Conservation (phyloP, 1,140 invertebrate genomes). For the Eumaeus atala region DNA sequence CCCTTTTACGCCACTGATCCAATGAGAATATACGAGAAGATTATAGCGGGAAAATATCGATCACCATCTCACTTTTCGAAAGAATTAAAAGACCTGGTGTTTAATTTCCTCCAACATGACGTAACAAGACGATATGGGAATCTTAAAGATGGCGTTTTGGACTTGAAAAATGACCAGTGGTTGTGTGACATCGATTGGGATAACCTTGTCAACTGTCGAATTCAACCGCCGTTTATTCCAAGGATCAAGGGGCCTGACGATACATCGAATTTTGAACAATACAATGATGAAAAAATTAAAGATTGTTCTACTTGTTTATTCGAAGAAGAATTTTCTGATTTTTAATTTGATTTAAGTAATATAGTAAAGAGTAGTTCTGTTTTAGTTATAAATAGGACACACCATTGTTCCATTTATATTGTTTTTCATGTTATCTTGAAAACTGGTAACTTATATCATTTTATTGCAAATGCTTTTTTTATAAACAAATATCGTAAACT, state of each 20-base stretch:
- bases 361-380: no score
- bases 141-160: conserved; percentile 84
- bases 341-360: conserved; percentile 37
- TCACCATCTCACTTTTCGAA: conserved; percentile 79
- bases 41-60: conserved; percentile 84
- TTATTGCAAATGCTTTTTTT: no score
- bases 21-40: conserved; percentile 94
- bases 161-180: conserved; percentile 81
- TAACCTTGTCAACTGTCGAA: conserved; percentile 86
- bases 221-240: conserved; percentile 86
- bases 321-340: conserved; percentile 67
- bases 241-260: conserved; percentile 82
- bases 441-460: no score
- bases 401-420: no score
- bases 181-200: conserved; percentile 90
- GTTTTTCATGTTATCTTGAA: no score
- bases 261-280: conserved; percentile 92
- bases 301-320: conserved; percentile 56
- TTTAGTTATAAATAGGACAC: neutral
- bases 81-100: conserved; percentile 91
- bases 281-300: conserved; percentile 57
- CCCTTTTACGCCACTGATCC: conserved; percentile 89
- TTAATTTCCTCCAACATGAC: conserved; percentile 89
- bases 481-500: no score
- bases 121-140: conserved; percentile 92